Evolutionary conservation across 1,140 invertebrate species (phyloP), one percentile per base, ranked within the genome.

Genomic region (Meloidogyne floridensis): DNA sequence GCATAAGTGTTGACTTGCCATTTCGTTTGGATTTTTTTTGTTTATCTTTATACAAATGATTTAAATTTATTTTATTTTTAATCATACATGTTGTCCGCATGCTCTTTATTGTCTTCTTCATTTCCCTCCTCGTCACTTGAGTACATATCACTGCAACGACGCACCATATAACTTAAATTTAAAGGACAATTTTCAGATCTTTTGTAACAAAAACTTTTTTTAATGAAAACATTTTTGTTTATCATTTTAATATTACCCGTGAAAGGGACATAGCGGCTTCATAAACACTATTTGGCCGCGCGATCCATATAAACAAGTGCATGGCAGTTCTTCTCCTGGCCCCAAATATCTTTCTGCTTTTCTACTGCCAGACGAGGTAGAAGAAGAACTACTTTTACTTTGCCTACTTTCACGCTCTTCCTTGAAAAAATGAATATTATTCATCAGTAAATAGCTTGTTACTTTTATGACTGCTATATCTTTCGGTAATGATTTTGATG

Each of bases 231-330:
- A 47, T 4, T 32, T 32, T 32, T 32, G 32, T 32, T 32, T 47
- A 8, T 47, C 47, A 47, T 47, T 47, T 47, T 47, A 47, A 47
- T 47, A 47, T 56, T 82, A 88, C 43, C 88, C 88, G 43, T 89
- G 88, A 51, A 90, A 89, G 18, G 88, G 89, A 81, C 88, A 89
- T 32, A 89, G 72, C 11, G 85, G 87, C 59, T 87, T 90, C 88
- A 89, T 89, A 15, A 83, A 79, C n/a, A 81, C 83, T 42, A 89
- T 88, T 7, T 82, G 56, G 4, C 88, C 88, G 15, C 72, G 76
- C 5, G 78, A 81, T 75, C 90, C 81, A 73, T 89, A 89, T 70
- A 86, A 77, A 69, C 88, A 89, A 20, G 88, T 83, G 76, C 88
- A 89, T 3, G 88, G 88, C 43, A 89, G 72, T n/a, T 89, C 88